Conservation (phyloP, 1,140 invertebrate genomes). For the Euwallacea similis region DNA sequence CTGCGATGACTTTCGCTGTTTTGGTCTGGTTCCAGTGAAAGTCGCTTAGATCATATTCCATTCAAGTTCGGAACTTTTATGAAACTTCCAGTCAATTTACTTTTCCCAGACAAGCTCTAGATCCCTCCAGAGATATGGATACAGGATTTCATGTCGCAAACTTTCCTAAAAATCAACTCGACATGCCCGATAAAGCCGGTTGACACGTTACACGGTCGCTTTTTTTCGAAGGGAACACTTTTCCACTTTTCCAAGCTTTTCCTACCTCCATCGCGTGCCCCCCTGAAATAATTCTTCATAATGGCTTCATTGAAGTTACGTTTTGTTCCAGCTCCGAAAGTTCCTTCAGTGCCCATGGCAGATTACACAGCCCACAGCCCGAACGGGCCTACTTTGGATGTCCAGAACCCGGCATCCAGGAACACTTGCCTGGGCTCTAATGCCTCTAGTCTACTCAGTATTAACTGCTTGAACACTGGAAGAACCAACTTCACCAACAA, state of each 20-base stretch:
- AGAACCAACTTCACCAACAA: constrained; percentile 99
- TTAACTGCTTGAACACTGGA: constrained; percentile 73
- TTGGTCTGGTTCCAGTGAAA: too few relatives aligned
- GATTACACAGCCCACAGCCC: constrained; percentile 41
- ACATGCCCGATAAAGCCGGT: constrained; percentile 23
- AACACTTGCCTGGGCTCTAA: constrained; percentile 48
- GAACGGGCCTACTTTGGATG: constrained; percentile 43
- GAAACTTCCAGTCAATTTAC: constrained; percentile 1
- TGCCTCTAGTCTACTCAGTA: constrained; percentile 51
- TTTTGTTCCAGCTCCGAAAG: constrained; percentile 68
- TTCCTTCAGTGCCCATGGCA: constrained; percentile 57
- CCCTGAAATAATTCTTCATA: too few relatives aligned
- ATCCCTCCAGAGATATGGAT: constrained; percentile 17
- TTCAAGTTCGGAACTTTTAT: too few relatives aligned
- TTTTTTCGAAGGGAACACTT: constrained; percentile 11
- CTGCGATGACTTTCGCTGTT: too few relatives aligned
- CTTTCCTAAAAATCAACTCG: constrained; percentile 22
- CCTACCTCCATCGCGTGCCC: not conserved
- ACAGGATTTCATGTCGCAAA: constrained; percentile 21
- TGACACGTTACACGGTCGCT: constrained; percentile 22
- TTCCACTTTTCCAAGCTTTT: not conserved
- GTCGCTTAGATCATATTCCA: too few relatives aligned
- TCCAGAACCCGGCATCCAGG: constrained; percentile 43
- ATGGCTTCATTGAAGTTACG: constrained; percentile 21
- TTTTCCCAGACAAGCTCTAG: constrained; percentile 10